Evolutionary conservation across 2,888 invertebrate species (phyloP), one percentile per base, ranked within the genome.

Genomic region (Pomacea canaliculata): DNA sequence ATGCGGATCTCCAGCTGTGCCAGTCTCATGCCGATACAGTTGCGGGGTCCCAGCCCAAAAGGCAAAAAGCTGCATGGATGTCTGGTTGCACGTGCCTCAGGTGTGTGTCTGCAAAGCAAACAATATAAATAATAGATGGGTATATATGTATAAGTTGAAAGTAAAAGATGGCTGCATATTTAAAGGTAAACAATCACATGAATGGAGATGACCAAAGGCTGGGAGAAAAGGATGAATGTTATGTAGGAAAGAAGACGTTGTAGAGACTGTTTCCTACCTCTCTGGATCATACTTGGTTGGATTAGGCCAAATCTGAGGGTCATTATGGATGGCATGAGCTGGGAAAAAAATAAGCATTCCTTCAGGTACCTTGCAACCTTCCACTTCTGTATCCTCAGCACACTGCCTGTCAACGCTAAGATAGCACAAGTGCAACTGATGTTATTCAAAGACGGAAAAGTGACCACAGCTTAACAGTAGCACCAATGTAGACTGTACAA

Each of bases 331-430:
- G 63, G 63, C 63, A 63, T 27, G 19, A 19, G 63, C 27, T 63
- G 81, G 78, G 37, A 83, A 76, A 2, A 78, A 78, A 16, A 83
- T 65, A 7, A 71, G 72, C 8, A 79, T 46, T 13, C 82, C 82
- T 67, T 78, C 77, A 3, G 78, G 78, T 18, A 83, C 73, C 19
- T 76, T 59, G 46, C 68, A 72, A 1, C 79, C 81, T 48, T 80
- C 79, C 1, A 83, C 76, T 8, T 76, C 73, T 23, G 78, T 73
- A 27, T 82, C 81, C 0, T 23, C 63, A 7, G 56, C 59, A n/a
- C 78, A 74, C 27, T 81, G 77, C 27, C 83, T 69, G 8, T 80
- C 78, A 0, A 77, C 78, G 69, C 83, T 78, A 56, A 56, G 51
- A 56, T 16, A 56, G 16, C 51, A 56, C 51, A 56, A 56, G 51